These are phyloP conservation scores for Gibbula magus DNA, from an alignment of 2,888 invertebrate genomes.

Conservation along the genomic window DNA sequence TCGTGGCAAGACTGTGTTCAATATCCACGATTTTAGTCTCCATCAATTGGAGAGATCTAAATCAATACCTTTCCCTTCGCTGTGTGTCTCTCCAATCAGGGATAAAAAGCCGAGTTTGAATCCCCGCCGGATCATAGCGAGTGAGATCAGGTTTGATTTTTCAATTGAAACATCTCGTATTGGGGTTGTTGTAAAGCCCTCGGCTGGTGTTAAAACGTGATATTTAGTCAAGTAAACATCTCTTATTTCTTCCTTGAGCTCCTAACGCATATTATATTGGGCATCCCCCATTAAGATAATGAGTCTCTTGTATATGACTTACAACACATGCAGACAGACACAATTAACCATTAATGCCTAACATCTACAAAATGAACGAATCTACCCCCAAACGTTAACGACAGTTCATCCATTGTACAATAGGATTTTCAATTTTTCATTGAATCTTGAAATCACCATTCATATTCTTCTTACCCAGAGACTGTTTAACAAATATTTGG, in stretches of 20 bases:
- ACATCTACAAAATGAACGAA: too few species aligned
- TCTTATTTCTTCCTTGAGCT: not conserved
- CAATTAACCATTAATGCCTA: too few species aligned
- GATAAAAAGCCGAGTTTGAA: slow-evolving; percentile 8
- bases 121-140: not conserved
- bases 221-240: not conserved
- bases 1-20: not conserved
- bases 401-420: too few species aligned
- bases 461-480: too few species aligned
- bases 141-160: slow-evolving; percentile 8
- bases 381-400: too few species aligned
- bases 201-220: not conserved
- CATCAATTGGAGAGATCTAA: slow-evolving; percentile 18
- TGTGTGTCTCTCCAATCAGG: slow-evolving; percentile 3
- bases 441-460: too few species aligned
- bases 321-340: too few species aligned
- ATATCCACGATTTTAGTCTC: slow-evolving; percentile 17
- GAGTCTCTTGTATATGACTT: too few species aligned
- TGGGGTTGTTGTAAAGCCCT: not conserved
- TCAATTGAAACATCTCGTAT: not conserved
- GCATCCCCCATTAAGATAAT: too few species aligned
- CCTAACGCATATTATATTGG: not conserved
- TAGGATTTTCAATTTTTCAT: too few species aligned
- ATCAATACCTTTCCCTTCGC: not conserved
- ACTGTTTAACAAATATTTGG: too few species aligned